A percentile compares a stretch with the other conserved stretches of the same genome.
Conservation (phyloP, 2,797 vertebrate species). For the Periophthalmus magnuspinnatus region DNA sequence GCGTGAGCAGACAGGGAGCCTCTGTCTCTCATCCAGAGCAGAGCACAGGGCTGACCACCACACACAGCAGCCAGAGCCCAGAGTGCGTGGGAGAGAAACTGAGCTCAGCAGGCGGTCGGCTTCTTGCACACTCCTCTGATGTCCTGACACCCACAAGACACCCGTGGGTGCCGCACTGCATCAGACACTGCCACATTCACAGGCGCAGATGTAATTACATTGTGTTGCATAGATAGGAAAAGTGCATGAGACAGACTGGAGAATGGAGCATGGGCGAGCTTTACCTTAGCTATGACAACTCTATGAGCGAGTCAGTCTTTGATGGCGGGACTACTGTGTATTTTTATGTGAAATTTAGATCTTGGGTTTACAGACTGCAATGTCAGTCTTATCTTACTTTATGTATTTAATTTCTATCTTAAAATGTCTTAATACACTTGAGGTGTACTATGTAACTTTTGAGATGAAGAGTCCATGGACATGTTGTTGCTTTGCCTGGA, state of each 20-base stretch:
- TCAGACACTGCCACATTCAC: slow-evolving; percentile 44
- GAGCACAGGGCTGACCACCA: not conserved
- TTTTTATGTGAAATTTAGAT: slow-evolving; percentile 62
- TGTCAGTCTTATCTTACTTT: too few species aligned
- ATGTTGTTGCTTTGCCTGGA: too few species aligned
- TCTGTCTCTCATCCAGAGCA: not conserved
- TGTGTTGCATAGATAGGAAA: slow-evolving; percentile 60
- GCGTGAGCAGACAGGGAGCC: slow-evolving; percentile 17
- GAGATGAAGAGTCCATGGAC: too few species aligned
- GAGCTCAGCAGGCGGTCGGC: slow-evolving; percentile 57
- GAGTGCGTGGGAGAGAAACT: slow-evolving; percentile 36
- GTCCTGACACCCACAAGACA: slow-evolving; percentile 61
- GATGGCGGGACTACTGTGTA: slow-evolving; percentile 42
- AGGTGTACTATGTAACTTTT: too few species aligned
- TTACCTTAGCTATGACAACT: slow-evolving; percentile 54
- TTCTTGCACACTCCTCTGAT: slow-evolving; percentile 57
- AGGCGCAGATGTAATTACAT: slow-evolving; percentile 59
- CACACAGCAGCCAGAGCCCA: not conserved
- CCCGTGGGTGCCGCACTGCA: slow-evolving; percentile 49
- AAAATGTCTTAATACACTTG: too few species aligned
- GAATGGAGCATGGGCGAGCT: slow-evolving; percentile 39
- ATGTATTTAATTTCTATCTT: too few species aligned
- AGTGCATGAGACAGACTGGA: slow-evolving; percentile 17
- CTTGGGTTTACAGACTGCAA: too few species aligned
- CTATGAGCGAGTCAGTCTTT: slow-evolving; percentile 45